Percentiles rank a stretch among this genome's conserved stretches.
phyloP scores from a whole-genome alignment of 2,113 vertebrate genomes.

The Zosterops borbonicus region DNA sequence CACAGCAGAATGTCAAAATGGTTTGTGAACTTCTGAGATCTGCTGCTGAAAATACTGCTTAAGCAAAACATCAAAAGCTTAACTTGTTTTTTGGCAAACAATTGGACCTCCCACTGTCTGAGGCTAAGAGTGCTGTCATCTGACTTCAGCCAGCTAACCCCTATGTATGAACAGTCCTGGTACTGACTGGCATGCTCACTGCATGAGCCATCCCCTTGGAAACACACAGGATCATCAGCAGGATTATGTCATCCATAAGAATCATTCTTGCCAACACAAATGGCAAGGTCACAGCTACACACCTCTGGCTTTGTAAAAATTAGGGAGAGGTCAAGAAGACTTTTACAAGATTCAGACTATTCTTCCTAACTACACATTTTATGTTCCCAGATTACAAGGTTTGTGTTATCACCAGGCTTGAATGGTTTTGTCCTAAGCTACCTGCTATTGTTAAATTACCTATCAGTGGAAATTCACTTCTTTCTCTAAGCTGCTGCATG shows the following conservation, averaged over 20 bases:
- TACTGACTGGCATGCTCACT: not conserved
- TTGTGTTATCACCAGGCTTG: not conserved
- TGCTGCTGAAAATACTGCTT: not conserved
- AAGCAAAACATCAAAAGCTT: not conserved
- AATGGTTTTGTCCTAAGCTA: not conserved
- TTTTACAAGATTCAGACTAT: not conserved
- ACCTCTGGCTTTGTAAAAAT: not conserved
- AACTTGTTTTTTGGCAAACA: not conserved
- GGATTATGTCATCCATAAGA: not conserved
- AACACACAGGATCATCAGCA: not conserved
- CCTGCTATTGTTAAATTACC: not conserved
- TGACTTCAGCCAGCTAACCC: not conserved
- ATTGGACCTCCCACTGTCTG: not conserved
- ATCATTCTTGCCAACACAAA: not conserved
- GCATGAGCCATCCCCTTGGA: not conserved
- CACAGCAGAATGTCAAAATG: not conserved
- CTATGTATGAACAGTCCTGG: not conserved
- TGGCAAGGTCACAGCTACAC: not conserved
- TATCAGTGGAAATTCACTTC: not conserved
- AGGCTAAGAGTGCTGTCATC: not conserved
- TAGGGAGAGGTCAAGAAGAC: not conserved
- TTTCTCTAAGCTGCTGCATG: not conserved
- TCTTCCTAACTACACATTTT: not conserved
- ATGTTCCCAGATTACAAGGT: not conserved
- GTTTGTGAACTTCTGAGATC: not conserved